These are phyloP conservation scores for Cryptops parisi DNA, from an alignment of 2,888 invertebrate species.

Conservation along the genomic window DNA sequence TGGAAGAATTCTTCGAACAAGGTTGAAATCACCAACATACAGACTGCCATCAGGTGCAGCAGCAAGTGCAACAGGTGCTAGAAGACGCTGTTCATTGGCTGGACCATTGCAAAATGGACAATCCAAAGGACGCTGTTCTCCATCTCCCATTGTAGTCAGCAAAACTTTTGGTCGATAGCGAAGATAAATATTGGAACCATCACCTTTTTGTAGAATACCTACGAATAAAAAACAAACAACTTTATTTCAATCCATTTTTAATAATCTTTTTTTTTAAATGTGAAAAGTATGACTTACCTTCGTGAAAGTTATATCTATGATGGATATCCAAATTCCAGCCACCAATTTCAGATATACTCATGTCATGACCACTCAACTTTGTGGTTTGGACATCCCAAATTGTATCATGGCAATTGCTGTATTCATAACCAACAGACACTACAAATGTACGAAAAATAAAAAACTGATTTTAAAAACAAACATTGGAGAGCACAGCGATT, in stretches of 20 bases:
- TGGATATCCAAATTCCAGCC: constrained; percentile 97
- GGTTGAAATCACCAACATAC: constrained; percentile 93
- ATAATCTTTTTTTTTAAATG: too few relatives aligned
- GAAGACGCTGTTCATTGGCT: constrained; percentile 68
- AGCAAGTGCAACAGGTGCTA: constrained; percentile 86
- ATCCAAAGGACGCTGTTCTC: constrained; percentile 65
- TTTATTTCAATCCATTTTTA: too few relatives aligned
- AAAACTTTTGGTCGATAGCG: constrained; percentile 75
- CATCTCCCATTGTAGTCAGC: constrained; percentile 79
- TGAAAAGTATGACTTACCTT: constrained; percentile 53
- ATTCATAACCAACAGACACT: constrained; percentile 73
- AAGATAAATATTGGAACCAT: constrained; percentile 86
- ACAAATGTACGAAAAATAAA: too few relatives aligned
- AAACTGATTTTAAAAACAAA: constrained; percentile 5
- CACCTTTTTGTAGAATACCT: constrained; percentile 90
- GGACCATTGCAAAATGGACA: constrained; percentile 54
- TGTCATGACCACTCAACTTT: constrained; percentile 85
- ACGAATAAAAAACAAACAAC: constrained; percentile 13
- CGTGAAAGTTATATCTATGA: constrained; percentile 97
- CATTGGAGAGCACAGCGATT: not conserved
- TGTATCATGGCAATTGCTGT: constrained; percentile 66
- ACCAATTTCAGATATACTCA: constrained; percentile 91
- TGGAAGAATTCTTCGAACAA: constrained; percentile 76
- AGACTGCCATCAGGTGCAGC: constrained; percentile 93
- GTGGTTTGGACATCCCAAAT: constrained; percentile 95